Conservation (phyloP, 2,888 invertebrate species). For the Escarpia spicata region DNA sequence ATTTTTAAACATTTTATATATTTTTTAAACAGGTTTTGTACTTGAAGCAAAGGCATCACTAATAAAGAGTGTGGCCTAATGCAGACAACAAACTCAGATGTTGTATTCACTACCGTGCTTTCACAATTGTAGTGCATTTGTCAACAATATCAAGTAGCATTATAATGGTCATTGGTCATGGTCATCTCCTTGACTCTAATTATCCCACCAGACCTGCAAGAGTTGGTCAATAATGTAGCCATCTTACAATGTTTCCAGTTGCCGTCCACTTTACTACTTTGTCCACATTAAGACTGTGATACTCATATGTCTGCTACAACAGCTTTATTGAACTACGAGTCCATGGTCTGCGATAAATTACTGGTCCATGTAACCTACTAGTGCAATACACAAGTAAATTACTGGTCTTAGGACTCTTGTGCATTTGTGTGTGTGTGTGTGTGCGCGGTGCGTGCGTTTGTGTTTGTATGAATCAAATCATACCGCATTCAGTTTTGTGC, state of each 20-base stretch:
- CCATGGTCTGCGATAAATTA: not conserved
- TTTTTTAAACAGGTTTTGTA: slow-evolving; percentile 12
- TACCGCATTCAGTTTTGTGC: not conserved
- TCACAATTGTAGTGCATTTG: not conserved
- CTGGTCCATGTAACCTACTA: not conserved
- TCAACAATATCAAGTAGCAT: not conserved
- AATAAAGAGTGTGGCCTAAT: not conserved
- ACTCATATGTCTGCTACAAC: not conserved
- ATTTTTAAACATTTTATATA: not conserved
- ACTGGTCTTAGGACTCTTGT: no score
- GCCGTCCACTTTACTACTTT: not conserved
- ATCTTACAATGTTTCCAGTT: not conserved
- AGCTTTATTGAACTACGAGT: not conserved
- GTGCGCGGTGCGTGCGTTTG: no score
- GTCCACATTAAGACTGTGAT: not conserved
- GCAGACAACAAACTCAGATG: not conserved
- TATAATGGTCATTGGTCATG: not conserved
- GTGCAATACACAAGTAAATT: no score
- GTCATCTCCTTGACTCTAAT: not conserved
- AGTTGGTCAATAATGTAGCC: not conserved
- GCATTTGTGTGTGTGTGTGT: no score
- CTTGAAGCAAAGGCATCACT: not conserved
- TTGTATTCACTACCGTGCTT: not conserved
- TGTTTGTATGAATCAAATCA: not conserved
- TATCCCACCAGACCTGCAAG: not conserved